Conservation (phyloP, 2,113 vertebrate species). For the Microcebus ravelobensis region DNA sequence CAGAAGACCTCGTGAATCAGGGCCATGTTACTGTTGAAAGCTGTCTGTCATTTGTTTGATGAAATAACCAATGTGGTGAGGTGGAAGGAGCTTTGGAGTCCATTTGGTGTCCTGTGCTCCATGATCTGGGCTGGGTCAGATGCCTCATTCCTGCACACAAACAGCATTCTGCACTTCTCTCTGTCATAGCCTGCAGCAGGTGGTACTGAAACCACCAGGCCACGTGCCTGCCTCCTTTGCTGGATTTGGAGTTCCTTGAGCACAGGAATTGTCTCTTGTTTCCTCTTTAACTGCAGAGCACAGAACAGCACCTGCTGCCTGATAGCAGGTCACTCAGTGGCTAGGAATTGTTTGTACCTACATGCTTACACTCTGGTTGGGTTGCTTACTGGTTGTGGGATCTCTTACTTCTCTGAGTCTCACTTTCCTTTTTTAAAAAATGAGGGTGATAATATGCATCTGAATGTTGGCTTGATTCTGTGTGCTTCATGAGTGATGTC, state of each 20-base stretch:
- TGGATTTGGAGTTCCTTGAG: neutral
- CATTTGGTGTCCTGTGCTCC: neutral
- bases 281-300: neutral
- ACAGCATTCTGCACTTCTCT: neutral
- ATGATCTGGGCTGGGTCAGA: neutral
- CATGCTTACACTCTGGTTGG: neutral
- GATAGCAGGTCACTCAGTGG: neutral
- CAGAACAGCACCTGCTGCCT: rapidly evolving
- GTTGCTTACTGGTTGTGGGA: neutral
- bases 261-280: neutral
- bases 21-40: neutral
- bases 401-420: neutral
- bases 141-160: neutral
- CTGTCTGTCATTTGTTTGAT: neutral
- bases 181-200: rapidly evolving
- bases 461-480: neutral
- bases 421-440: slow-evolving; percentile 22
- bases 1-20: neutral
- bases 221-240: neutral
- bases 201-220: neutral
- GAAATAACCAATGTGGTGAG: neutral
- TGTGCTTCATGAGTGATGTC: neutral
- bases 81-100: neutral
- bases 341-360: neutral
- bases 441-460: neutral